Conservation (phyloP, 2,113 vertebrate species). For the Lagopus muta region DNA sequence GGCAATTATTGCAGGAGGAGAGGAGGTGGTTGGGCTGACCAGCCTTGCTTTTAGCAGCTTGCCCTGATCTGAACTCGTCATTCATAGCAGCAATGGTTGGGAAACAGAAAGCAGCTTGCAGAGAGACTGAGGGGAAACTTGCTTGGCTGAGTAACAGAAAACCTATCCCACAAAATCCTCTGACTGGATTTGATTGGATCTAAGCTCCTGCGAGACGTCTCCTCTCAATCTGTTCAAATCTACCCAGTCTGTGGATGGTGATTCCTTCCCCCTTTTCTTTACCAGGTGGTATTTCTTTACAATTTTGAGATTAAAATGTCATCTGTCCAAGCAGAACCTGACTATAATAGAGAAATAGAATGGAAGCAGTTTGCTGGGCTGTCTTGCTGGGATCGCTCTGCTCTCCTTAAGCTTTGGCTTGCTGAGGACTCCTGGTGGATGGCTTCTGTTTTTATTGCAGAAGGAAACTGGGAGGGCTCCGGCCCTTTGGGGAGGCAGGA, state of each 20-base stretch:
- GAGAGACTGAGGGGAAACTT: not conserved
- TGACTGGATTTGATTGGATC: conserved; percentile 1
- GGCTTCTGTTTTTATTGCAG: not conserved
- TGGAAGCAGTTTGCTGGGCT: not conserved
- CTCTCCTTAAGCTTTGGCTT: not conserved
- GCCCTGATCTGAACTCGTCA: not conserved
- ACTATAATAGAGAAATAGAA: not conserved
- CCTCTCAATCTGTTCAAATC: not conserved
- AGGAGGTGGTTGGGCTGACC: not conserved
- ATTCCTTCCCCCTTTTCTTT: not conserved
- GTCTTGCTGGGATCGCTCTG: not conserved
- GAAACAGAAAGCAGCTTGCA: not conserved
- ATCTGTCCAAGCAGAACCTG: not conserved
- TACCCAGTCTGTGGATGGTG: not conserved
- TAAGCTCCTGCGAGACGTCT: not conserved
- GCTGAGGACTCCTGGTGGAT: not conserved
- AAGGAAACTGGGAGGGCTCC: not conserved
- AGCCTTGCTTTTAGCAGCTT: not conserved
- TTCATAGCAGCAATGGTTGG: not conserved
- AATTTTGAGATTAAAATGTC: conserved; percentile 12
- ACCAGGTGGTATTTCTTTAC: not conserved
- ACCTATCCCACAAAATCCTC: not conserved
- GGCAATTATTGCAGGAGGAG: not conserved
- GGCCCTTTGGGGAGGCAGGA: not conserved
- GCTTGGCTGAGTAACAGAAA: not conserved